A percentile compares a stretch with the other conserved stretches of the same genome.
Evolutionary conservation across 2,797 vertebrate genomes (phyloP).

Genomic region (Gobionotothen gibberifrons): DNA sequence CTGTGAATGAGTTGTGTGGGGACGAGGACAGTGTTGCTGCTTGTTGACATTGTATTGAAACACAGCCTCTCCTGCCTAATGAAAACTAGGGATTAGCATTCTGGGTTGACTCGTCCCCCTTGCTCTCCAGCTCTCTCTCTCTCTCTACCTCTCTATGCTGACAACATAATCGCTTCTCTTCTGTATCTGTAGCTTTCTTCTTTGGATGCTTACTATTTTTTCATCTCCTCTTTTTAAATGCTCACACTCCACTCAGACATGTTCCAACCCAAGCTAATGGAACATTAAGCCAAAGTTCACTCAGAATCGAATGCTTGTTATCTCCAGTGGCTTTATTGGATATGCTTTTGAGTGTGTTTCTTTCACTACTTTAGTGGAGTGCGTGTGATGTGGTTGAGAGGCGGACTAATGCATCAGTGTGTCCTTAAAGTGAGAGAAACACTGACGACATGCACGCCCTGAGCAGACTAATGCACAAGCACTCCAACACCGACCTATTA

Average conservation of each 20-base stretch:
- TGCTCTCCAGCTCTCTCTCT: slow-evolving; percentile 30
- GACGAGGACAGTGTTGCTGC: slow-evolving; percentile 17
- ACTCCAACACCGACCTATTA: slow-evolving; percentile 44
- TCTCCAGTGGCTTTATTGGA: slow-evolving; percentile 52
- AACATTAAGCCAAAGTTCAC: slow-evolving; percentile 70
- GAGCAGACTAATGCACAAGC: slow-evolving; percentile 50
- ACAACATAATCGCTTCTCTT: slow-evolving; percentile 48
- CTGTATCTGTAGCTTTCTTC: slow-evolving; percentile 21
- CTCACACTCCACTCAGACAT: slow-evolving; percentile 48
- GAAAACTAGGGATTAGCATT: slow-evolving; percentile 36
- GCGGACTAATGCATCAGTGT: slow-evolving; percentile 69
- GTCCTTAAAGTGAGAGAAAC: slow-evolving; percentile 68
- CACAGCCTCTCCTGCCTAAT: slow-evolving; percentile 45
- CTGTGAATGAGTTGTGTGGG: slow-evolving; percentile 36
- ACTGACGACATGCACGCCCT: slow-evolving; percentile 49
- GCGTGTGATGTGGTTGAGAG: slow-evolving; percentile 62
- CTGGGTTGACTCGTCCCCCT: slow-evolving; percentile 42
- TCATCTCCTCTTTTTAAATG: slow-evolving; percentile 28
- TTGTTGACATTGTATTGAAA: slow-evolving; percentile 29
- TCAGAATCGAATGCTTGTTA: slow-evolving; percentile 53
- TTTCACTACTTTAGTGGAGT: slow-evolving; percentile 23
- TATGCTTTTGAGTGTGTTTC: slow-evolving; percentile 43
- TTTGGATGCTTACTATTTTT: slow-evolving; percentile 9
- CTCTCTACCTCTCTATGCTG: slow-evolving; percentile 4
- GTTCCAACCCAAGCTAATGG: slow-evolving; percentile 69